These are phyloP conservation scores for Clamator glandarius DNA, from an alignment of 2,797 vertebrate species.

Conservation along the genomic window DNA sequence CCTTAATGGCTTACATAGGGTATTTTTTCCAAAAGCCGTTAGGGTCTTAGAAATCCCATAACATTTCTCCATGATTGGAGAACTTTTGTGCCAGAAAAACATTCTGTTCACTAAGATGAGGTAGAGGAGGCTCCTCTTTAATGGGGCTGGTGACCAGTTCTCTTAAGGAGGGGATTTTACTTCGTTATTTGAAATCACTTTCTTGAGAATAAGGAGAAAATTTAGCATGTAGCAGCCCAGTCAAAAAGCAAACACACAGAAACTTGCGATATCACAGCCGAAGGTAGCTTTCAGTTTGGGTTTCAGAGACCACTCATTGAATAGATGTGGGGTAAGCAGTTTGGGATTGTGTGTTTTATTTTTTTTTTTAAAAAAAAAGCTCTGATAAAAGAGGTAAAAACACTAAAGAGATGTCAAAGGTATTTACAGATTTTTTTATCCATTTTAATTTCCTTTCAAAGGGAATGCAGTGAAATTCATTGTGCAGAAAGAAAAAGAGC, in stretches of 20 bases:
- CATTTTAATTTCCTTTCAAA: not conserved
- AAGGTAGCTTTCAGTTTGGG: not conserved
- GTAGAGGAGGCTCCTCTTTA: slow-evolving; percentile 12
- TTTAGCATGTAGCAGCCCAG: not conserved
- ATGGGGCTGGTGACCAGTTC: not conserved
- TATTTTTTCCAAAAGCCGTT: slow-evolving; percentile 35
- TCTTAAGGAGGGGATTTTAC: not conserved
- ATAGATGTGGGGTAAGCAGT: not conserved
- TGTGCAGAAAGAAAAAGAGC: not conserved
- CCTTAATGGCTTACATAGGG: not conserved
- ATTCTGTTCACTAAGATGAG: not conserved
- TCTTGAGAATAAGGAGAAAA: not conserved
- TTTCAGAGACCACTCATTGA: not conserved
- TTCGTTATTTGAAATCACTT: not conserved
- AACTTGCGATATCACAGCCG: not conserved
- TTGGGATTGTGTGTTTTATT: too few relatives aligned
- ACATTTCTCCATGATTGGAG: not conserved
- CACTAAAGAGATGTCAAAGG: not conserved
- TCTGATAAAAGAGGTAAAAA: not conserved
- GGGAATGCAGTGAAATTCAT: not conserved
- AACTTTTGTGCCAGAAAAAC: slow-evolving; percentile 8
- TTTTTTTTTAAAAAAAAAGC: not conserved
- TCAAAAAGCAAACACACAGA: not conserved
- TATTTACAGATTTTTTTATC: not conserved
- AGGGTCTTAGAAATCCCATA: slow-evolving; percentile 2